phyloP scores from a whole-genome alignment of 2,113 vertebrate species.

The Psittacus erithacus region DNA sequence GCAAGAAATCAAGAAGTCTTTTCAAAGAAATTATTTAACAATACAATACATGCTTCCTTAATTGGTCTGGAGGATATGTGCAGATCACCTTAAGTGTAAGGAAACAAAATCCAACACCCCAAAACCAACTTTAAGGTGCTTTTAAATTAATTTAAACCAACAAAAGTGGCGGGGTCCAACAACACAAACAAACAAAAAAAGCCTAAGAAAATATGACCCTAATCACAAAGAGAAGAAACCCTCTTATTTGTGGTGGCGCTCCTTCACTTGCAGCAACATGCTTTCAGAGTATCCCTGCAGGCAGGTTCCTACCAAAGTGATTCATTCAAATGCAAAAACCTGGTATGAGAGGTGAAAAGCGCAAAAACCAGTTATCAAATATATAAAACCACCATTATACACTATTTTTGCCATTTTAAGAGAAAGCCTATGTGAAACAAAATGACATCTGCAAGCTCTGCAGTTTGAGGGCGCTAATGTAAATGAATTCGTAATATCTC shows the following conservation, averaged over 20 bases:
- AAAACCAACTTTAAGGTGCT: not conserved
- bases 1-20: not conserved
- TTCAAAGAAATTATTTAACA: not conserved
- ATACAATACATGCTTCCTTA: not conserved
- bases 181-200: not conserved
- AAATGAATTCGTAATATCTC: not conserved
- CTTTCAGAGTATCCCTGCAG: not conserved
- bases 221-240: not conserved
- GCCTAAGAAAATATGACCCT: fast-evolving
- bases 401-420: not conserved
- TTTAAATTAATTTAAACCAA: not conserved
- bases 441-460: not conserved
- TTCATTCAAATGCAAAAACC: not conserved
- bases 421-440: not conserved
- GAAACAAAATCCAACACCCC: fast-evolving
- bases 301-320: not conserved
- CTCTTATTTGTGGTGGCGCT: not conserved
- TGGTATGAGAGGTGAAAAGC: not conserved
- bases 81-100: not conserved
- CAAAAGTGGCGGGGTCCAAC: not conserved
- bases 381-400: not conserved
- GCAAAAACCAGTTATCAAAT: not conserved
- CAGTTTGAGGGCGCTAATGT: not conserved
- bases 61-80: not conserved
- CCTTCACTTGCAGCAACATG: not conserved